Percentiles rank a stretch among this genome's conserved stretches.
These are phyloP conservation scores for Exephanes ischioxanthus DNA, from an alignment of 2,888 invertebrate genomes.

Conservation along the genomic window DNA sequence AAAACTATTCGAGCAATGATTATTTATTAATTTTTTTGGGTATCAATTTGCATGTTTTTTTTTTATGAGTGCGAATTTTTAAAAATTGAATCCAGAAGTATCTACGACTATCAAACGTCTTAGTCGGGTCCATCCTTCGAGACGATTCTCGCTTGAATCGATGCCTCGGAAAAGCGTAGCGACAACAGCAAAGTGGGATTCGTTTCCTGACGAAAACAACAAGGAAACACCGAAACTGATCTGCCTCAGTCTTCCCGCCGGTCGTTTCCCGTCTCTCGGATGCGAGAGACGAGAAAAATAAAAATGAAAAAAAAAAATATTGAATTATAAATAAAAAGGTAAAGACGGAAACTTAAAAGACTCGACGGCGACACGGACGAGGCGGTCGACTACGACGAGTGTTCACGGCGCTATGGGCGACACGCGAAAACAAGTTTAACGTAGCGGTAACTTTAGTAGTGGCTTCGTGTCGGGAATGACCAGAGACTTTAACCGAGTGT, in stretches of 20 bases:
- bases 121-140: background rate
- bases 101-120: background rate
- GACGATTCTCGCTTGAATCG: background rate
- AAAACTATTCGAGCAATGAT: too few species aligned
- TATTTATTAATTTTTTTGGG: too few species aligned
- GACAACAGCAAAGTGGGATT: background rate
- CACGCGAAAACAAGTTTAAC: slow-evolving; percentile 63
- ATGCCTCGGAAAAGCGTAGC: background rate
- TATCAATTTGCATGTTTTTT: too few species aligned
- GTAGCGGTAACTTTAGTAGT: slow-evolving; percentile 48
- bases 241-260: background rate
- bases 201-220: background rate
- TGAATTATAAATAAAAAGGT: slow-evolving; percentile 4
- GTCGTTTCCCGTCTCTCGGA: background rate
- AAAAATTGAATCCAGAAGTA: background rate
- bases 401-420: slow-evolving; percentile 41
- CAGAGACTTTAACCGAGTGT: slow-evolving; percentile 31
- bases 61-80: background rate
- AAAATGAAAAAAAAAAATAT: slow-evolving; percentile 1
- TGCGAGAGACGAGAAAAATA: slow-evolving; percentile 13
- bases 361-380: slow-evolving; percentile 34
- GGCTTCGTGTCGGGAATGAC: slow-evolving; percentile 58
- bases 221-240: background rate
- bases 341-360: slow-evolving; percentile 41
- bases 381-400: slow-evolving; percentile 19